Evolutionary conservation across 2,797 vertebrate genomes (phyloP), one percentile per base, ranked within the genome.

Genomic region (Nyctibius grandis): DNA sequence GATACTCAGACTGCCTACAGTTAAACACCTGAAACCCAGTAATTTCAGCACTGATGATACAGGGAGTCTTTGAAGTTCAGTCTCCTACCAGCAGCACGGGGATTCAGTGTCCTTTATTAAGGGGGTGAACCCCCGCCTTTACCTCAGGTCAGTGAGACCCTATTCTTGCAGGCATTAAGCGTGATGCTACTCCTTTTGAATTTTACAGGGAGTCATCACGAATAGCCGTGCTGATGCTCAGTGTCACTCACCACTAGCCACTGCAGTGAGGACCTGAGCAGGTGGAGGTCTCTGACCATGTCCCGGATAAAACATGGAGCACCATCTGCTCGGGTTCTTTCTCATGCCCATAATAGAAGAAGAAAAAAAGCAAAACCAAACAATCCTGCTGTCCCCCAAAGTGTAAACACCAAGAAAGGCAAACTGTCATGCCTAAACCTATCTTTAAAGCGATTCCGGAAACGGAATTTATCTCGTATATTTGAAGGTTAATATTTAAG

Each of bases 91-190:
- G 28, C 0, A 1, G 15, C 20, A 18, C 16, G 15, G 33, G 67
- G 40, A 15, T 60, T 45, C 45, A 23, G 51, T 4, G 12, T 44
- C 78, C 31, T 80, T 63, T 48, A 33, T 33, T 69, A 60, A 56
- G 45, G 4, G n/a, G 31, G 5, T 31, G 14, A 74, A 29, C 0
- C 1, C 6, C 3, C 3, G 6, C 10, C 12, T 29, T 47, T 23
- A 38, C 7, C 31, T 65, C 22, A 38, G 36, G 7, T 40, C 38
- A 40, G 22, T 14, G 36, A 60, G 60, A 70, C 5, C 5, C 17
- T 34, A 1, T 18, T 80, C 36, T 18, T 63, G 40, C 25, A 60
- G 63, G 53, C 21, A 9, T 29, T 53, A 60, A 31, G n/a, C 1
- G 3, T 19, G 51, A 19, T 45, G 26, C 11, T 56, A 5, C 7